Evolutionary conservation across 1,140 invertebrate species (phyloP), one percentile per base, ranked within the genome.

Genomic region (Oryctes rhinoceros): DNA sequence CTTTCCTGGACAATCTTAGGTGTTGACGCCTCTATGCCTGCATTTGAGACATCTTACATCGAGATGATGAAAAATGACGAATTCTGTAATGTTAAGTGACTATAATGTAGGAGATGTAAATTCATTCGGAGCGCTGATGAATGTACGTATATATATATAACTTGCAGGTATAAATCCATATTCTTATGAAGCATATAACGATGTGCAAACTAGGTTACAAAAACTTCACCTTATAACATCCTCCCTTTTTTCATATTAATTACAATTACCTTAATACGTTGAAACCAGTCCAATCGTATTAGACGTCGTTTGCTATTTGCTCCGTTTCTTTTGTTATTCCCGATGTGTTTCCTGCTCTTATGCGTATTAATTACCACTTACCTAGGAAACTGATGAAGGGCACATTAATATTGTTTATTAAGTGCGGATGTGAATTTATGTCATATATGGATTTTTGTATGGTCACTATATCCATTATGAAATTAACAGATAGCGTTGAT

Each of bases 391-490:
- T 18, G 15, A 59, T 59, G 53, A 48, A 9, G 47, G 7, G 13
- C 18, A 59, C 15, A 59, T 59, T 59, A 59, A 59, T n/a, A 18
- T 18, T 59, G 53, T 44, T 44, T 44, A 44, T 59, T 18, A 59
- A 18, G 15, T 59, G 53, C 53, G 53, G 53, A 59, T 59, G 53
- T 59, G 18, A 59, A 59, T 59, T 59, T 59, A 59, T 59, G 53
- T 59, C 53, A 59, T 59, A n/a, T 6, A 18, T 1, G 13, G 4
- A 59, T 59, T 59, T 59, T 59, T 59, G 24, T 30, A 59, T 59
- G 53, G 53, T 18, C 9, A 59, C 13, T 59, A 59, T 59, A 59
- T 59, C 15, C 15, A 59, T 13, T 18, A 59, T 18, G 53, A 15
- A 59, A 59, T 59, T 18, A 59, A 7, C 18, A 59, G 53, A 59